Conservation (phyloP, 2,888 invertebrate genomes). For the Chouioia cunea region DNA sequence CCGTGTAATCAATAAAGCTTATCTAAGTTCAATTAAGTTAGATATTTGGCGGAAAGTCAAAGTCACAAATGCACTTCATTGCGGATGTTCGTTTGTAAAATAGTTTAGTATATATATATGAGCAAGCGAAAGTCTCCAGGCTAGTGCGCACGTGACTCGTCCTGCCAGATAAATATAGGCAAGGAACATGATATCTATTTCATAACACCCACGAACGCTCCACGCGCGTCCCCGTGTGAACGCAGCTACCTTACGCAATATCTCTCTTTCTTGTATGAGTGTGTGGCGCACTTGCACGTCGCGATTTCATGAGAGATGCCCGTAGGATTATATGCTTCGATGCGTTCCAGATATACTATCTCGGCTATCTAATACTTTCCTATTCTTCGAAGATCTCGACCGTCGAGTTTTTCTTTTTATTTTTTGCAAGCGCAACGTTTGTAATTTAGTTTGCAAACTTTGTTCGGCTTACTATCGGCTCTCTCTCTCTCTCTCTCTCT, state of each 20-base stretch:
- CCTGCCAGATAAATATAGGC: conserved; percentile 52
- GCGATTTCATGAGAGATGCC: conserved; percentile 44
- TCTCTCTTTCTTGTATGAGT: conserved; percentile 45
- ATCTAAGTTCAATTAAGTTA: too few species aligned
- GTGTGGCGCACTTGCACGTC: conserved; percentile 6
- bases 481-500: too few species aligned
- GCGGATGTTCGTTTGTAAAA: too few species aligned
- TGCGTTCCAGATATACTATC: conserved; percentile 45
- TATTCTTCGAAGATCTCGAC: conserved; percentile 46
- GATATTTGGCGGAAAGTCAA: too few species aligned
- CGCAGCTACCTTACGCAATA: conserved; percentile 63
- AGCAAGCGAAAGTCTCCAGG: conserved; percentile 50
- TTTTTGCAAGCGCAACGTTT: conserved; percentile 37
- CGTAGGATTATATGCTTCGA: conserved; percentile 40
- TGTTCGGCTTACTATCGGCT: background rate
- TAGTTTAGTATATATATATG: conserved; percentile 9
- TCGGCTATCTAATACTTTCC: conserved; percentile 46
- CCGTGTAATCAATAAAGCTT: too few species aligned
- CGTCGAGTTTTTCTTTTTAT: conserved; percentile 44
- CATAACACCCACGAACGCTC: conserved; percentile 63
- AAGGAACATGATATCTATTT: conserved; percentile 66
- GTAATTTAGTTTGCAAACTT: conserved; percentile 41
- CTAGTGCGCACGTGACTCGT: conserved; percentile 33
- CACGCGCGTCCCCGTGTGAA: conserved; percentile 64
- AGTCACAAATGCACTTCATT: too few species aligned